Evolutionary conservation across 2,888 invertebrate species (phyloP).

Genomic region (Vesta saturnalis): DNA sequence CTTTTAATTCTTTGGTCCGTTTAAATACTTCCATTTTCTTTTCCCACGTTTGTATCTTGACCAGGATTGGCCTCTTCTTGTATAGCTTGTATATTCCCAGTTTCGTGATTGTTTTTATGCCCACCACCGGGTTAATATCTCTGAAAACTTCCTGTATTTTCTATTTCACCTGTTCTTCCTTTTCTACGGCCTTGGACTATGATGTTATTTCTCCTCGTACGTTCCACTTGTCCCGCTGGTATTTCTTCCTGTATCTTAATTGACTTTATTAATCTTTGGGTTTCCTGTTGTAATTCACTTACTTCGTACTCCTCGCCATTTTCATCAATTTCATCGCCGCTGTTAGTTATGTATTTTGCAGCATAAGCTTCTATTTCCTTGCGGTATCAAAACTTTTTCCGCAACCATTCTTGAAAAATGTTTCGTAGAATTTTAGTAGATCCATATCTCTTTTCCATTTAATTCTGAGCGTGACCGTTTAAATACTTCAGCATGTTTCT

Average conservation of each 20-base stretch:
- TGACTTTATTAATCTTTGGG: slow-evolving; percentile 1
- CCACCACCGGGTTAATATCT: neutral
- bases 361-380: too few species aligned
- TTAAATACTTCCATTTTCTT: too few species aligned
- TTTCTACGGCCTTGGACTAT: neutral
- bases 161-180: slow-evolving; percentile 9
- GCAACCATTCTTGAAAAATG: too few species aligned
- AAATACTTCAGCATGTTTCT: too few species aligned
- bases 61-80: neutral
- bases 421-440: too few species aligned
- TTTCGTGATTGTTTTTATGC: neutral
- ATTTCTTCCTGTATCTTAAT: neutral
- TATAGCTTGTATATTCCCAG: neutral
- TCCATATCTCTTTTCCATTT: too few species aligned
- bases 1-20: too few species aligned
- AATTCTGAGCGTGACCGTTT: too few species aligned
- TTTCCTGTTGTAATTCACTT: neutral
- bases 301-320: neutral
- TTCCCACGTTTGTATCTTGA: too few species aligned
- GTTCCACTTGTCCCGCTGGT: neutral
- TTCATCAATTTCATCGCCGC: too few species aligned
- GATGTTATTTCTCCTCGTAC: slow-evolving; percentile 7
- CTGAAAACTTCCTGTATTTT: neutral
- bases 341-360: too few species aligned
- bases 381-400: too few species aligned